phyloP scores from a whole-genome alignment of 2,113 vertebrate species.

The Equus przewalskii region DNA sequence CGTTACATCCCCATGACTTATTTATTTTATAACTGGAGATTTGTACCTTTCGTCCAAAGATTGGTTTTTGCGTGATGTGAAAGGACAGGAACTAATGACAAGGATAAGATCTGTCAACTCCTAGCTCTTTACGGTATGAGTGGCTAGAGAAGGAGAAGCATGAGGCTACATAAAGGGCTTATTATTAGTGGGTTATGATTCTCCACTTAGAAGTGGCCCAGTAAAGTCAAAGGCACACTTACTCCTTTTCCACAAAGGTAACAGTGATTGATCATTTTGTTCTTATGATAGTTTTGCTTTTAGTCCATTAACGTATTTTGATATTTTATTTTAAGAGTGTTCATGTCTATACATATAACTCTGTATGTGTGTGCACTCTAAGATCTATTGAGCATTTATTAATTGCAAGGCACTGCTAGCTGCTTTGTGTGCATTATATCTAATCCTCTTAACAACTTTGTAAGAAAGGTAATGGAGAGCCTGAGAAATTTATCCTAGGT shows the following conservation, averaged over 20 bases:
- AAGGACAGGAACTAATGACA: not conserved
- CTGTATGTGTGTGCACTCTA: not conserved
- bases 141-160: not conserved
- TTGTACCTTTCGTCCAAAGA: too few species aligned
- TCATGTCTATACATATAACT: not conserved
- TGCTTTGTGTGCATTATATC: not conserved
- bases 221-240: not conserved
- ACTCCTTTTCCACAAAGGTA: not conserved
- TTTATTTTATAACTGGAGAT: too few species aligned
- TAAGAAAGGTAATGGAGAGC: not conserved
- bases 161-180: not conserved
- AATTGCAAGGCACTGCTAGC: not conserved
- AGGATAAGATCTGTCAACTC: not conserved
- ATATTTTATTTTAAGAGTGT: not conserved
- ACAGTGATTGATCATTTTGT: not conserved
- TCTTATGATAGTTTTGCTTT: not conserved
- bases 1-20: too few species aligned
- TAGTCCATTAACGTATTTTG: not conserved
- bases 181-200: not conserved
- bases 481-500: not conserved
- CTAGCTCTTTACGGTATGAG: not conserved
- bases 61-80: not conserved
- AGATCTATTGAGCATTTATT: not conserved
- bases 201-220: not conserved
- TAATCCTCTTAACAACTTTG: not conserved